A percentile compares a stretch with the other conserved stretches of the same genome.
These are phyloP conservation scores for Machimus atricapillus DNA, from an alignment of 2,888 invertebrate species.

Conservation along the genomic window DNA sequence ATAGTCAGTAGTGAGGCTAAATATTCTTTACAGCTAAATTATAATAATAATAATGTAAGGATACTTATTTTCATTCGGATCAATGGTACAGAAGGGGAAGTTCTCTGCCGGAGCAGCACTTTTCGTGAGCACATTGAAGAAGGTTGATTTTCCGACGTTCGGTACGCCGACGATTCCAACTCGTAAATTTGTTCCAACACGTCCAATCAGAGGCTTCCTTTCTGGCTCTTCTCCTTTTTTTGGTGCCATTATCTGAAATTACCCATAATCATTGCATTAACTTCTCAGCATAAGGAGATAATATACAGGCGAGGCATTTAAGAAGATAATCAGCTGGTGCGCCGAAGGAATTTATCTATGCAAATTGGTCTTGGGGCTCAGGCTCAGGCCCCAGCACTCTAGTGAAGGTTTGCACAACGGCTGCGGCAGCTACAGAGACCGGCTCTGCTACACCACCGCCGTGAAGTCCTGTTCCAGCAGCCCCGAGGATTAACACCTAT, in stretches of 20 bases:
- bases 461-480: neutral
- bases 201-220: slow-evolving; percentile 88
- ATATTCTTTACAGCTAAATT: slow-evolving; percentile 31
- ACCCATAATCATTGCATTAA: slow-evolving; percentile 48
- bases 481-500: slow-evolving; percentile 13
- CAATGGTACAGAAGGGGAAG: slow-evolving; percentile 99
- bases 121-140: slow-evolving; percentile 98
- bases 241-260: slow-evolving; percentile 65
- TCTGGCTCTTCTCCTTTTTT: slow-evolving; percentile 92
- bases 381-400: too few species aligned
- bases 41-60: slow-evolving; percentile 41
- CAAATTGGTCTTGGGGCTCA: slow-evolving; percentile 26
- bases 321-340: slow-evolving; percentile 42
- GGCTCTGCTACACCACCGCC: neutral
- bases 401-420: neutral
- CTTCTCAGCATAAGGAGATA: slow-evolving; percentile 39
- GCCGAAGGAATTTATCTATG: slow-evolving; percentile 29
- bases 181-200: slow-evolving; percentile 94
- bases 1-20: slow-evolving; percentile 20
- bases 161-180: slow-evolving; percentile 96
- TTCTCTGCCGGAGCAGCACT: slow-evolving; percentile 98
- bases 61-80: slow-evolving; percentile 99
- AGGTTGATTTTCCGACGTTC: slow-evolving; percentile 99
- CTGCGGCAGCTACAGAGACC: neutral
- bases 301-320: slow-evolving; percentile 34